phyloP scores from a whole-genome alignment of 1,140 invertebrate species.

The Hypothenemus hampei region DNA sequence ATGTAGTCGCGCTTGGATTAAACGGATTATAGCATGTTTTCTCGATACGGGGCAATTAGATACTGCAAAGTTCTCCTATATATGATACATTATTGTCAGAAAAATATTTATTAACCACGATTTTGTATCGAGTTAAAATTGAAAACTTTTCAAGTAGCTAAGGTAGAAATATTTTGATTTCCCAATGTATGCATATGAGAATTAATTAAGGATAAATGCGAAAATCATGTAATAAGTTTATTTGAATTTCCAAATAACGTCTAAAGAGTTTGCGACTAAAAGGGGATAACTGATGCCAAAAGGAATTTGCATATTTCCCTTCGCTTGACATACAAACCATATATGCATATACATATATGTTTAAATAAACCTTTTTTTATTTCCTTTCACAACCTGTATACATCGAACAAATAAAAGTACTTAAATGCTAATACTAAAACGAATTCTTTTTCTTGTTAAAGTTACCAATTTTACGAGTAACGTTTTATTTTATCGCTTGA shows the following conservation, averaged over 20 bases:
- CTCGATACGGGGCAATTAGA: no score
- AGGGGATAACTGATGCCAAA: constrained; percentile 20
- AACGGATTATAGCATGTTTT: no score
- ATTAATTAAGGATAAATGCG: constrained; percentile 22
- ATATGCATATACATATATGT: background rate
- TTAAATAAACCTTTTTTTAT: background rate
- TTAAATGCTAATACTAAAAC: background rate
- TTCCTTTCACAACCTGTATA: background rate
- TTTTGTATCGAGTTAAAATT: no score
- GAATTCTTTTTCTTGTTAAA: no score
- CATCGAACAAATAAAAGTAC: background rate
- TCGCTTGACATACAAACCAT: constrained; percentile 14
- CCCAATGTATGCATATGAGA: constrained; percentile 18
- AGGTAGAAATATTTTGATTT: no score
- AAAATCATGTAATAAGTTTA: constrained; percentile 24
- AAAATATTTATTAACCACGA: no score
- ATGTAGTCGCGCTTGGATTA: no score
- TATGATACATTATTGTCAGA: no score
- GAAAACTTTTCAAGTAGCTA: no score
- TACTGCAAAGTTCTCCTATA: no score
- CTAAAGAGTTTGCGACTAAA: constrained; percentile 17
- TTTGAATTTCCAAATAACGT: constrained; percentile 22
- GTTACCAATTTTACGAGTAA: constrained; percentile 1
- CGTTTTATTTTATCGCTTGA: background rate
- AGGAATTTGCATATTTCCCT: constrained; percentile 22